phyloP scores from a whole-genome alignment of 2,797 vertebrate species.

The Calcarius lapponicus region DNA sequence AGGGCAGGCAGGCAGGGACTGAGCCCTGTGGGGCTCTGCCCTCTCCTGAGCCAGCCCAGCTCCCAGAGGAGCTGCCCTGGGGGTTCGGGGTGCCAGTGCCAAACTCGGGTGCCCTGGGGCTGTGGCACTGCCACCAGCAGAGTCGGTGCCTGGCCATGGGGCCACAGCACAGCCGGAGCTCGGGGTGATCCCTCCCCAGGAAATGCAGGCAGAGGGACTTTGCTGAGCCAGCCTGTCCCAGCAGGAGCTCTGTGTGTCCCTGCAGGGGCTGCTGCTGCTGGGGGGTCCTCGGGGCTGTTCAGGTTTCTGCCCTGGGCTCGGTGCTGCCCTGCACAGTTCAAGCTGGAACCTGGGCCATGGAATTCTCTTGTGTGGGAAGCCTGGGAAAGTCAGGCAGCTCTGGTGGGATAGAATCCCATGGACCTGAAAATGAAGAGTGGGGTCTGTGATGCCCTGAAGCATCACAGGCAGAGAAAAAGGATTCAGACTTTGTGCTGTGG shows the following conservation, averaged over 20 bases:
- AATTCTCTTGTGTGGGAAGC: neutral
- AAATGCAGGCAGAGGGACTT: neutral
- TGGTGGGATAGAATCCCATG: neutral
- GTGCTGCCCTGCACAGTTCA: neutral
- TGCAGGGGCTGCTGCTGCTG: neutral
- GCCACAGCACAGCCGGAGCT: neutral
- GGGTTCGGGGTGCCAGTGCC: neutral
- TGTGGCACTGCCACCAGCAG: neutral
- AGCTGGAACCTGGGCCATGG: neutral
- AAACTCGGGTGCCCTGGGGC: neutral
- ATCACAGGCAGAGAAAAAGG: neutral
- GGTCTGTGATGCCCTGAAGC: neutral
- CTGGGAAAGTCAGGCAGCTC: fast-evolving
- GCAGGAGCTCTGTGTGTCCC: neutral
- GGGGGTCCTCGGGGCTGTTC: neutral
- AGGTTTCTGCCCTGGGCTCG: neutral
- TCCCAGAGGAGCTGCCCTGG: neutral
- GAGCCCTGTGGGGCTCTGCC: neutral
- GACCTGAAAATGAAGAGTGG: neutral
- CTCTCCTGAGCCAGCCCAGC: neutral
- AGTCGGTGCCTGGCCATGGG: neutral
- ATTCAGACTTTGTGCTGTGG: neutral
- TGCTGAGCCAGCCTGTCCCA: neutral
- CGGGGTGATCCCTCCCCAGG: neutral
- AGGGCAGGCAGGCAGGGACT: neutral